Conservation (phyloP, 2,888 invertebrate genomes). For the Vesta saturnalis region DNA sequence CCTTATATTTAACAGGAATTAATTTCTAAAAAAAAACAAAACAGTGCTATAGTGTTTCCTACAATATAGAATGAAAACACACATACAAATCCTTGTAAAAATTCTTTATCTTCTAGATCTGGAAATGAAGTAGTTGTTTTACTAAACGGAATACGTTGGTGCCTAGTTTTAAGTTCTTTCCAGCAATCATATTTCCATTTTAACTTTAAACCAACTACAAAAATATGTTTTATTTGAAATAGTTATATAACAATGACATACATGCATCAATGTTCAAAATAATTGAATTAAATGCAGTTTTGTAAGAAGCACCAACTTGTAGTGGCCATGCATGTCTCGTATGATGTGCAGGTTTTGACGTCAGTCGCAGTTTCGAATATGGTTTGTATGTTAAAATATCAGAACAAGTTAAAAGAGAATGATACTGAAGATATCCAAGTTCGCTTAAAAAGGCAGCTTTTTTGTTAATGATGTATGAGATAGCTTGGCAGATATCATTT, state of each 20-base stretch:
- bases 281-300: conserved; percentile 37
- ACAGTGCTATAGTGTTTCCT: not conserved
- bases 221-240: not conserved
- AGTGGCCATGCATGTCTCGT: conserved; percentile 40
- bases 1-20: too few species aligned
- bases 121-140: conserved; percentile 5
- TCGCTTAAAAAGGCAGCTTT: conserved; percentile 38
- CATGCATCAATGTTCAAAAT: conserved; percentile 38
- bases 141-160: not conserved
- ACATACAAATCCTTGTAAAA: conserved; percentile 9
- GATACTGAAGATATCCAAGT: conserved; percentile 35
- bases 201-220: conserved; percentile 6
- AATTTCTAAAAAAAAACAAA: conserved; percentile 16
- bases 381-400: not conserved
- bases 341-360: conserved; percentile 33
- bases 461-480: conserved; percentile 28
- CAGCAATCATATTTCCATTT: conserved; percentile 11
- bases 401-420: conserved; percentile 23
- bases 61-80: not conserved
- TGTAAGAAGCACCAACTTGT: conserved; percentile 36
- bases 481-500: conserved; percentile 29
- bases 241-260: conserved; percentile 13
- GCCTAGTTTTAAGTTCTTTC: not conserved
- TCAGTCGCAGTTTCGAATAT: conserved; percentile 35
- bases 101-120: conserved; percentile 7